Evolutionary conservation across 2,797 vertebrate species (phyloP).

Genomic region (Poecilia gillii): DNA sequence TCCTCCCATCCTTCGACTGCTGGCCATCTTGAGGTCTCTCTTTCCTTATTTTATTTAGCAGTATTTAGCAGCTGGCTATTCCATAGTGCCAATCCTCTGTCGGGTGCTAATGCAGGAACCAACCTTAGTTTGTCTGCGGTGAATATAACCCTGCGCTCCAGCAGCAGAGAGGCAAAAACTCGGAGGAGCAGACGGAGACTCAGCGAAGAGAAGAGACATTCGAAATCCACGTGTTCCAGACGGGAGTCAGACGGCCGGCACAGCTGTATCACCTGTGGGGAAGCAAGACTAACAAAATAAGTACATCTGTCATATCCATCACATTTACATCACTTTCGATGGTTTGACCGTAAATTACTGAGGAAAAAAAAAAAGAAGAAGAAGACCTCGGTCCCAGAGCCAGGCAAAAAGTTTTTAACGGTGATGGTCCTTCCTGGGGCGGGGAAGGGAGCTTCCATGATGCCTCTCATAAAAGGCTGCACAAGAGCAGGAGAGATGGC

Average conservation of each 20-base stretch:
- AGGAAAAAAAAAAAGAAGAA: neutral
- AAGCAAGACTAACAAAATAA: neutral
- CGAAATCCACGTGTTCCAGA: constrained; percentile 96
- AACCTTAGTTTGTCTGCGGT: constrained; percentile 97
- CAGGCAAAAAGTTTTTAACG: constrained; percentile 97
- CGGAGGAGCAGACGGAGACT: constrained; percentile 91
- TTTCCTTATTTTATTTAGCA: neutral
- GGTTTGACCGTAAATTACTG: neutral
- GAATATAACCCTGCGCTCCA: constrained; percentile 96
- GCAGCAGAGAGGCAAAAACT: constrained; percentile 94
- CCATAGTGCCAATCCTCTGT: neutral
- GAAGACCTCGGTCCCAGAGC: constrained; percentile 95
- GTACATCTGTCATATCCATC: neutral
- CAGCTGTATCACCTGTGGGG: constrained; percentile 89
- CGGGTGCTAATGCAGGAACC: neutral
- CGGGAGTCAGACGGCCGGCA: constrained; percentile 94
- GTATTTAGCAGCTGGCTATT: neutral
- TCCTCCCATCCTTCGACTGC: constrained; percentile 44
- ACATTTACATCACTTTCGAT: neutral
- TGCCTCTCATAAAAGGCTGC: constrained; percentile 97
- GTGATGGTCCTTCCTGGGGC: constrained; percentile 93
- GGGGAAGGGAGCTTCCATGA: constrained; percentile 98
- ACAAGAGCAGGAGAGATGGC: constrained; percentile 96
- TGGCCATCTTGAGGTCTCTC: constrained; percentile 28
- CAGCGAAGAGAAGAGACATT: constrained; percentile 93